Evolutionary conservation across 2,888 invertebrate genomes (phyloP), one percentile per base, ranked within the genome.

Genomic region (Halictus quadricinctus): DNA sequence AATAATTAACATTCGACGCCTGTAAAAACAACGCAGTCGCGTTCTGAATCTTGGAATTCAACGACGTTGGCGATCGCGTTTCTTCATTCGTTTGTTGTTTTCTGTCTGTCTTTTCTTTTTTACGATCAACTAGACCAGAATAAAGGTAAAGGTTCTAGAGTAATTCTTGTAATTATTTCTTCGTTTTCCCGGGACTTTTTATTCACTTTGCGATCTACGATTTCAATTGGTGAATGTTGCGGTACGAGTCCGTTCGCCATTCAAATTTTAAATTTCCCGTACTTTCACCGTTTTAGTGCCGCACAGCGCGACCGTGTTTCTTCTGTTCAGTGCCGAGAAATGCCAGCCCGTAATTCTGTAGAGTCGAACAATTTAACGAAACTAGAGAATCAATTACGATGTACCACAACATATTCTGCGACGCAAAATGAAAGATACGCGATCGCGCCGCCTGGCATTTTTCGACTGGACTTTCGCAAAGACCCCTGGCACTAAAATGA

Each of bases 81-180:
- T 13, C 18, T 29, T 18, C 15, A n/a, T 74, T 50, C 36, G 13
- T 15, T 36, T 50, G 2, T 25, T 43, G 50, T 36, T 29, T 36
- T 18, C 29, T 36, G 3, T 58, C 10, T 29, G 15, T 0, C 25
- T 64, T 29, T 64, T 64, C 64, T 29, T 18, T 21, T 69, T 41
- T 41, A 69, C 41, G 8, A 36, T 41, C 18, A 21, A 21, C 4
- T 41, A 21, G 3, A 69, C 18, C n/a, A n/a, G n/a, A 41, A 18
- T 41, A 18, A 12, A 86, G 81, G 81, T 29, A 66, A 60, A 76
- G 21, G 10, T 76, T 86, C 72, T 43, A 58, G 21, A 69, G 64
- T 41, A 25, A 73, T 43, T 54, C 41, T 66, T 36, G 15, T 8
- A 25, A 43, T 36, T 12, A 58, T 58, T 50, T 4, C n/a, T 70